Evolutionary conservation across 2,113 vertebrate species (phyloP).

Genomic region (Channa maculata): DNA sequence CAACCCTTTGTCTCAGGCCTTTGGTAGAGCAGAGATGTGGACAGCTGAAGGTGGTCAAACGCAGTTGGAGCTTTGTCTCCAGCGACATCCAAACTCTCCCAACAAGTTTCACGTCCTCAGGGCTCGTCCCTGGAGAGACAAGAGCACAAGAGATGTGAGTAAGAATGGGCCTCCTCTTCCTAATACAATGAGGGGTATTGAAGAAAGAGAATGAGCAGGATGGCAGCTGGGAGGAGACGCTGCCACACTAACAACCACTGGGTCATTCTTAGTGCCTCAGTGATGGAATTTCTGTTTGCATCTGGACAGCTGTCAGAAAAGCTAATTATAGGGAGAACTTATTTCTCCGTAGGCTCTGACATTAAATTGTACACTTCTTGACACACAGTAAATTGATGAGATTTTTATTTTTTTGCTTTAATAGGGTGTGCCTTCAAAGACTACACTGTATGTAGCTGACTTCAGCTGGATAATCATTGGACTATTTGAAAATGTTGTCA

Average conservation of each 20-base stretch:
- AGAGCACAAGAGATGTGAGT: conserved; percentile 73
- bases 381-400: conserved; percentile 29
- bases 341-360: conserved; percentile 10
- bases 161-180: conserved; percentile 78
- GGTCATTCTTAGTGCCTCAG: conserved; percentile 39
- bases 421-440: conserved; percentile 17
- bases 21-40: conserved; percentile 32
- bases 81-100: conserved; percentile 66
- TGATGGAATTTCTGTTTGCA: conserved; percentile 54
- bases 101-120: conserved; percentile 66
- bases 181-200: conserved; percentile 73
- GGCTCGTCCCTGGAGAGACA: conserved; percentile 76
- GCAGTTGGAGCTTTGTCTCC: conserved; percentile 36
- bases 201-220: conserved; percentile 55
- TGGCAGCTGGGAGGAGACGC: conserved; percentile 62
- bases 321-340: conserved; percentile 28
- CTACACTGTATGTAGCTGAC: conserved; percentile 4
- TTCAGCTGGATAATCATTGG: not conserved
- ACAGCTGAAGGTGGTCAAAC: conserved; percentile 33
- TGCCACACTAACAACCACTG: conserved; percentile 50
- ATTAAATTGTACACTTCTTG: conserved; percentile 26
- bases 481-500: conserved; percentile 9
- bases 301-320: conserved; percentile 60
- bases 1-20: conserved; percentile 53
- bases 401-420: conserved; percentile 20